phyloP scores from a whole-genome alignment of 2,888 invertebrate species.

The Arenicola marina region DNA sequence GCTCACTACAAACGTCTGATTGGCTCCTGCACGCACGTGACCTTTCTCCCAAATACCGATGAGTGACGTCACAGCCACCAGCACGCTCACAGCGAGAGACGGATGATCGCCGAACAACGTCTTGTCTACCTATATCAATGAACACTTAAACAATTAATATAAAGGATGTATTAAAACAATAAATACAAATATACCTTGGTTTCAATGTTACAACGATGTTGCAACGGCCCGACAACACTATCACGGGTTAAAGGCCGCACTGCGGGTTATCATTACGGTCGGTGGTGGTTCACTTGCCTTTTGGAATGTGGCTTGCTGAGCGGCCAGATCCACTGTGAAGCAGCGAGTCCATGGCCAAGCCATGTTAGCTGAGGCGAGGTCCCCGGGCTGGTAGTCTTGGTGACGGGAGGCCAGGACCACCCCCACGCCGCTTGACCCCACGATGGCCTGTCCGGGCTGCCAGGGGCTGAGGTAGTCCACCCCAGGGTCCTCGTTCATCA shows the following conservation, averaged over 20 bases:
- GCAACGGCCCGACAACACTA: background rate
- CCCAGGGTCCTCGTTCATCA: constrained; percentile 60
- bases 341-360: constrained; percentile 53
- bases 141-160: background rate
- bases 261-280: too few species aligned
- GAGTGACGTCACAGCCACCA: constrained; percentile 57
- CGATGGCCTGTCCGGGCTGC: constrained; percentile 48
- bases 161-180: background rate
- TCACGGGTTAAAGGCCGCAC: too few species aligned
- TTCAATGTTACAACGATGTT: background rate
- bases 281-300: constrained; percentile 18
- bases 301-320: constrained; percentile 10
- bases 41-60: constrained; percentile 55
- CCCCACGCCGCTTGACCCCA: constrained; percentile 59
- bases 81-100: constrained; percentile 42
- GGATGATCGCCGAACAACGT: constrained; percentile 32
- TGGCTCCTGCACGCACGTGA: constrained; percentile 44
- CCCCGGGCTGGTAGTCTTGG: constrained; percentile 39
- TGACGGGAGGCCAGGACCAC: constrained; percentile 39
- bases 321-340: constrained; percentile 20
- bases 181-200: background rate
- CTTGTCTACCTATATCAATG: constrained; percentile 26
- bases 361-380: constrained; percentile 38
- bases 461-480: constrained; percentile 58
- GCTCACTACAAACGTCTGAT: constrained; percentile 58